Evolutionary conservation across 2,888 invertebrate genomes (phyloP).

Genomic region (Ectemnius continuus): DNA sequence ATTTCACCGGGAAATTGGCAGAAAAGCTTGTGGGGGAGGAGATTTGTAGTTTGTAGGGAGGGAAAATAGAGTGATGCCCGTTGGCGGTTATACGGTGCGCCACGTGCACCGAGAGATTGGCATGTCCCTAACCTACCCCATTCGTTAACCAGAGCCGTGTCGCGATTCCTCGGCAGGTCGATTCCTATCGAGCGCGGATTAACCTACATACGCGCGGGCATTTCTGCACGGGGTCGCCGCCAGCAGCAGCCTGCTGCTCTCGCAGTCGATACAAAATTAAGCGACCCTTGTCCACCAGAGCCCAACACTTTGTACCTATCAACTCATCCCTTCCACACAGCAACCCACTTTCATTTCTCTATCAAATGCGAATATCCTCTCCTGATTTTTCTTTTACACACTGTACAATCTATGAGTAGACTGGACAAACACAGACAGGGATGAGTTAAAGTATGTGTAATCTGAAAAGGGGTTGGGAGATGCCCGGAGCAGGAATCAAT

Average conservation of each 20-base stretch:
- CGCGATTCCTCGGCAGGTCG: conserved; percentile 60
- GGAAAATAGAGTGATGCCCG: background rate
- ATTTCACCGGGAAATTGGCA: background rate
- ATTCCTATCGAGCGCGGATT: conserved; percentile 63
- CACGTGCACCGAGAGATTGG: conserved; percentile 54
- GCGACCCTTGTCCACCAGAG: conserved; percentile 33
- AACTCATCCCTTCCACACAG: conserved; percentile 7
- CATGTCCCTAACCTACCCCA: conserved; percentile 61
- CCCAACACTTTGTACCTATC: conserved; percentile 21
- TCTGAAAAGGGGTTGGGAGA: background rate
- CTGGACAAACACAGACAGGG: background rate
- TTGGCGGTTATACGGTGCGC: conserved; percentile 16
- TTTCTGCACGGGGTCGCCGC: conserved; percentile 47
- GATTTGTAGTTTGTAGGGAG: background rate
- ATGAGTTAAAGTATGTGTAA: background rate
- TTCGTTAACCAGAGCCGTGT: conserved; percentile 62
- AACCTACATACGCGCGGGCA: conserved; percentile 60
- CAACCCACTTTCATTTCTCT: background rate
- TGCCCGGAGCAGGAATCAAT: conserved; percentile 43
- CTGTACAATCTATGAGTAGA: background rate
- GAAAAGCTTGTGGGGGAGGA: conserved; percentile 6
- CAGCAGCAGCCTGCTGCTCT: conserved; percentile 37
- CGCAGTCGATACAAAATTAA: conserved; percentile 60
- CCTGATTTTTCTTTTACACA: background rate
- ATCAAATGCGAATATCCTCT: background rate